Evolutionary conservation across 1,140 invertebrate species (phyloP).

Genomic region (Atta colombica): DNA sequence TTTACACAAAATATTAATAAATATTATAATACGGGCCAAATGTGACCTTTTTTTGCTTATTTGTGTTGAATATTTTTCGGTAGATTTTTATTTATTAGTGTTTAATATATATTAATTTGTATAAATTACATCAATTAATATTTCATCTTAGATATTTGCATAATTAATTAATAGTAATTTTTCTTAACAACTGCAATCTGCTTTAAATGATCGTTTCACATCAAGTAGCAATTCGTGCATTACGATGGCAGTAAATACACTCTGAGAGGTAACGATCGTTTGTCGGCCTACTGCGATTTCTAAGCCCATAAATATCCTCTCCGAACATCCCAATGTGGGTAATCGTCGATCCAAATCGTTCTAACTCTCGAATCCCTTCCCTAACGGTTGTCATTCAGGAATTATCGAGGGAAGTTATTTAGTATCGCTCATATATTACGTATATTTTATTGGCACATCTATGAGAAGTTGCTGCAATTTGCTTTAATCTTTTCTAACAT

Average conservation of each 20-base stretch:
- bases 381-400: constrained; percentile 54
- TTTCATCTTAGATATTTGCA: neutral
- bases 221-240: constrained; percentile 42
- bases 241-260: constrained; percentile 66
- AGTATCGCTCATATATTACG: constrained; percentile 16
- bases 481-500: neutral
- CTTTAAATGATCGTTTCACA: constrained; percentile 25
- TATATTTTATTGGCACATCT: constrained; percentile 20
- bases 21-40: no score
- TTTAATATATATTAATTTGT: neutral
- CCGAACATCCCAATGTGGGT: constrained; percentile 57
- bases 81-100: no score
- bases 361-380: constrained; percentile 50
- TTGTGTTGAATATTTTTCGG: no score
- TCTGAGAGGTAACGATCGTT: constrained; percentile 73
- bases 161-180: neutral
- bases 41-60: no score
- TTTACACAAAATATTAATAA: no score
- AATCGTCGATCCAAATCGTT: constrained; percentile 66
- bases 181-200: constrained; percentile 6
- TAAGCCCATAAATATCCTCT: constrained; percentile 69
- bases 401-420: constrained; percentile 59
- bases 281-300: constrained; percentile 69
- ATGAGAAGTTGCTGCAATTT: neutral
- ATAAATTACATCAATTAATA: constrained; percentile 3